Evolutionary conservation across 2,797 vertebrate genomes (phyloP).

Genomic region (Falco biarmicus): DNA sequence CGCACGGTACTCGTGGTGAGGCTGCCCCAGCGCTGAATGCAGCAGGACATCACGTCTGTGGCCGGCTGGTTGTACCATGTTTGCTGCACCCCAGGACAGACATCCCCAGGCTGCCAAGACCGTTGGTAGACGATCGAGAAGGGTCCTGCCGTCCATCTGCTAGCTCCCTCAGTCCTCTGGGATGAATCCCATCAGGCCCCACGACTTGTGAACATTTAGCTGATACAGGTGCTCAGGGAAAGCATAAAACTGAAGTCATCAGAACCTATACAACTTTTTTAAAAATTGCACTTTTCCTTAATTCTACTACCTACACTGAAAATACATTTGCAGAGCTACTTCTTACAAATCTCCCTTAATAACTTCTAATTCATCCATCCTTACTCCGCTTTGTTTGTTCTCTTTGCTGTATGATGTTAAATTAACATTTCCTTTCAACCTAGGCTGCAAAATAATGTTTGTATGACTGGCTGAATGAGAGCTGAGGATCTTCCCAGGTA

Average conservation of each 20-base stretch:
- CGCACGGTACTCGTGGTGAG: rapidly evolving
- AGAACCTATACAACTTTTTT: not conserved
- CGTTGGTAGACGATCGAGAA: too few relatives aligned
- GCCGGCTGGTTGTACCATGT: too few relatives aligned
- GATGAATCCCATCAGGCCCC: too few relatives aligned
- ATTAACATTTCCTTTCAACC: not conserved
- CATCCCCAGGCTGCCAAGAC: not conserved
- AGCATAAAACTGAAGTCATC: not conserved
- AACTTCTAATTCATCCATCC: not conserved
- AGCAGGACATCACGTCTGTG: not conserved
- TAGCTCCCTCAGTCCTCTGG: too few relatives aligned
- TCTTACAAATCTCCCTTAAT: not conserved
- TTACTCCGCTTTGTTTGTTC: not conserved
- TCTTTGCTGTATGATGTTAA: not conserved
- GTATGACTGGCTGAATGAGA: not conserved
- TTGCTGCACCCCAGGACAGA: not conserved
- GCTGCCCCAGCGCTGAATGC: not conserved
- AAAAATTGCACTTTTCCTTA: not conserved
- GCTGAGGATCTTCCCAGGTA: not conserved
- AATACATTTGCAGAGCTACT: not conserved
- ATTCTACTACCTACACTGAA: not conserved
- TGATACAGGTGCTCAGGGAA: not conserved
- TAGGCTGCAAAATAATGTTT: not conserved
- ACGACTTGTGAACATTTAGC: too few relatives aligned
- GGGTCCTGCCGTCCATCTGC: not conserved